Percentiles rank a stretch among this genome's conserved stretches.
These are phyloP conservation scores for Eristalis tenax DNA, from an alignment of 2,888 invertebrate species.

Conservation along the genomic window DNA sequence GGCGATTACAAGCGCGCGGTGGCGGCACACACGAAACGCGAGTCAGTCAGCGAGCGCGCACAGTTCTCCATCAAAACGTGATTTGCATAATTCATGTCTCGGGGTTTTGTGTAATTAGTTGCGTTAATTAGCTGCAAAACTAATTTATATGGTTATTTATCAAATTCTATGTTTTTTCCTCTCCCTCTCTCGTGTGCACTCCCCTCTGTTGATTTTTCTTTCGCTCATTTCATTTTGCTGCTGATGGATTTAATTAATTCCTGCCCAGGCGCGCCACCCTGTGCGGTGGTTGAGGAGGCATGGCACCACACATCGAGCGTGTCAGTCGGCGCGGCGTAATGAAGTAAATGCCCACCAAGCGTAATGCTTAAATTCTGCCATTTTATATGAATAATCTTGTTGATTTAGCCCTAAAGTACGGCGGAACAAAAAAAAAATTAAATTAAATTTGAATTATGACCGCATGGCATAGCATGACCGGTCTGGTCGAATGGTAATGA, in stretches of 20 bases:
- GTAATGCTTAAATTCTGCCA: slow-evolving; percentile 24
- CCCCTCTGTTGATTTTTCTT: not conserved
- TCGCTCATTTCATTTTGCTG: not conserved
- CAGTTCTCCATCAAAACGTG: slow-evolving; percentile 15
- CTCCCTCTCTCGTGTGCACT: not conserved
- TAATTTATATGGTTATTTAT: slow-evolving; percentile 68
- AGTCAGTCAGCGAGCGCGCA: not conserved
- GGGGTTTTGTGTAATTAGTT: slow-evolving; percentile 67
- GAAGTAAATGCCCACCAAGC: slow-evolving; percentile 31
- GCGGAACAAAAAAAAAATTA: not conserved
- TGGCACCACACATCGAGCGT: not conserved
- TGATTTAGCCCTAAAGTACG: not conserved
- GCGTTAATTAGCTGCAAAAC: slow-evolving; percentile 68
- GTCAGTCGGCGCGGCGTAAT: not conserved
- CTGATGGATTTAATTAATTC: slow-evolving; percentile 62
- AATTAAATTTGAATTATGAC: slow-evolving; percentile 67
- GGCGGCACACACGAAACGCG: not conserved
- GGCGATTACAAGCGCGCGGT: not conserved
- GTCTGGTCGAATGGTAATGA: slow-evolving; percentile 18
- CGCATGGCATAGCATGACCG: slow-evolving; percentile 16
- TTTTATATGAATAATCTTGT: slow-evolving; percentile 7
- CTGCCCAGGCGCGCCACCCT: not conserved
- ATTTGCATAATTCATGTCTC: slow-evolving; percentile 69
- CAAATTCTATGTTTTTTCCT: slow-evolving; percentile 26
- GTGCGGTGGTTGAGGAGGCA: not conserved